A percentile compares a stretch with the other conserved stretches of the same genome.
These are phyloP conservation scores for Leptestheria dahalacensis DNA, from an alignment of 1,140 invertebrate species.

Conservation along the genomic window DNA sequence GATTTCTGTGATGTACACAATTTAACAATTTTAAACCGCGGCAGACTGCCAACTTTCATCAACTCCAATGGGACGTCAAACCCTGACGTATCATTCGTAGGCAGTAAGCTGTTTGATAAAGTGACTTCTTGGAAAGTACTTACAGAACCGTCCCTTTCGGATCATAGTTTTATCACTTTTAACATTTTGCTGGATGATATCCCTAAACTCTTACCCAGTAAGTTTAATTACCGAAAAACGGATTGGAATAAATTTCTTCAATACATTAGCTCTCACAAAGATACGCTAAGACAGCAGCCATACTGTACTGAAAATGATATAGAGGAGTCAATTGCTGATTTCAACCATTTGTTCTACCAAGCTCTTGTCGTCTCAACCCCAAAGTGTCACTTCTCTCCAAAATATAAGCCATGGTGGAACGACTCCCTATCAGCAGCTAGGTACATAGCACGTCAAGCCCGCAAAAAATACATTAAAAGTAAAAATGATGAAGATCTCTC, in stretches of 20 bases:
- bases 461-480: background rate
- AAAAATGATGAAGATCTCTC: background rate
- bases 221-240: background rate
- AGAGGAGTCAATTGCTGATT: background rate
- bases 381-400: background rate
- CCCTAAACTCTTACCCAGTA: background rate
- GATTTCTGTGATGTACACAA: background rate
- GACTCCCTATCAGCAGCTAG: background rate
- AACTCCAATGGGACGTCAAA: background rate
- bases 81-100: background rate
- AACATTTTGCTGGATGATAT: background rate
- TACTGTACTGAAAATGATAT: background rate
- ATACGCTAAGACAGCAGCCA: background rate
- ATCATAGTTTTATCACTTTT: background rate
- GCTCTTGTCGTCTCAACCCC: background rate
- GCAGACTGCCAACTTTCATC: background rate
- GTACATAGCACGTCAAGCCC: background rate
- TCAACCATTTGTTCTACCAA: background rate
- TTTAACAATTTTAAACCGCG: background rate
- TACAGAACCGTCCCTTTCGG: background rate
- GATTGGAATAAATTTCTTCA: background rate
- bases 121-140: background rate
- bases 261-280: background rate
- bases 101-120: background rate
- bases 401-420: background rate